A percentile compares a stretch with the other conserved stretches of the same genome.
Evolutionary conservation across 2,888 invertebrate species (phyloP).

Genomic region (Cinara cedri): DNA sequence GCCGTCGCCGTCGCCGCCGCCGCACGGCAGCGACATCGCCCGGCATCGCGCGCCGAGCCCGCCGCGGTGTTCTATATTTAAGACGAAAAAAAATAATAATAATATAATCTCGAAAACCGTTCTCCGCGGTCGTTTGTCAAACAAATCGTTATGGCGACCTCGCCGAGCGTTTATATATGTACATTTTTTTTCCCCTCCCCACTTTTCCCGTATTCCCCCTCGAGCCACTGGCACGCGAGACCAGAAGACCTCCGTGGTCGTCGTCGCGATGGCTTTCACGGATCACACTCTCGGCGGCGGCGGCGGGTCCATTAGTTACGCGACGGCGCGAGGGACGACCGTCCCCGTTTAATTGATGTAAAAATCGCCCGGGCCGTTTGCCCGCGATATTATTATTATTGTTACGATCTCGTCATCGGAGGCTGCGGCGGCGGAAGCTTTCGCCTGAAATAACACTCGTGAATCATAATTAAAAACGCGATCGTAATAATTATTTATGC

Average conservation of each 20-base stretch:
- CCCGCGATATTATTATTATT: constrained; percentile 26
- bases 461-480: constrained; percentile 52
- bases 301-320: constrained; percentile 51
- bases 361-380: constrained; percentile 45
- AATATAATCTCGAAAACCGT: constrained; percentile 48
- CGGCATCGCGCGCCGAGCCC: not conserved
- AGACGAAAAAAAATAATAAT: constrained; percentile 23
- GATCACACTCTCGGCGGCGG: constrained; percentile 26
- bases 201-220: not conserved
- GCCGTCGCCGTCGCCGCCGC: not conserved
- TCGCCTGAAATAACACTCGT: constrained; percentile 49
- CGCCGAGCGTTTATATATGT: not conserved
- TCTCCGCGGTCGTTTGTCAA: constrained; percentile 50
- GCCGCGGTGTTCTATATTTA: constrained; percentile 40
- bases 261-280: constrained; percentile 23
- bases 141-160: constrained; percentile 52
- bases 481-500: constrained; percentile 17
- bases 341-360: constrained; percentile 47
- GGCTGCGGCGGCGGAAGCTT: not conserved
- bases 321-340: constrained; percentile 37
- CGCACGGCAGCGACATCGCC: not conserved
- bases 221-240: no score
- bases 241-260: constrained; percentile 46
- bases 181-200: not conserved
- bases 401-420: not conserved